Conservation (phyloP, 2,797 vertebrate genomes). For the Otus scops region DNA sequence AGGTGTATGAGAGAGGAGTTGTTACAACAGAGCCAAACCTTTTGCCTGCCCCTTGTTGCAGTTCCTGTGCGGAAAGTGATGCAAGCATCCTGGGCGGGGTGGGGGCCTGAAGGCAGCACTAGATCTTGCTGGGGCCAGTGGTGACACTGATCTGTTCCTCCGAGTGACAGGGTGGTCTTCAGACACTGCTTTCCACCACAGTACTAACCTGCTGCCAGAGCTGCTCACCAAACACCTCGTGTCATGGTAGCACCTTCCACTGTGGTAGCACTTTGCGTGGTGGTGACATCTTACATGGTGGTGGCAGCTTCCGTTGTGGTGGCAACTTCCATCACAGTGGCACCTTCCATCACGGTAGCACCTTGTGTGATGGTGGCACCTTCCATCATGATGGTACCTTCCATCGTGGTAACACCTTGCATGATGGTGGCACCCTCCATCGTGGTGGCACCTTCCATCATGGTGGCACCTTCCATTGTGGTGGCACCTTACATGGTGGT, state of each 20-base stretch:
- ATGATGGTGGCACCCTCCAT: not conserved
- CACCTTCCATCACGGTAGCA: not conserved
- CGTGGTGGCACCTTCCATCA: not conserved
- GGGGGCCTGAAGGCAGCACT: not conserved
- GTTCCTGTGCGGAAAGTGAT: not conserved
- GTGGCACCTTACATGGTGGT: not conserved
- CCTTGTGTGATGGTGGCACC: not conserved
- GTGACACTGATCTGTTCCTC: not conserved
- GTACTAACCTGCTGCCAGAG: not conserved
- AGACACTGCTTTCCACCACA: not conserved
- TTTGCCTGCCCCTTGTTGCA: accelerated
- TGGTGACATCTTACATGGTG: accelerated
- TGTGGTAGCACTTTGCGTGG: accelerated
- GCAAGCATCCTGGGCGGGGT: accelerated
- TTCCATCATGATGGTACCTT: not conserved
- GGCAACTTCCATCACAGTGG: not conserved
- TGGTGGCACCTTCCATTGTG: not conserved
- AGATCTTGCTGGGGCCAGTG: not conserved
- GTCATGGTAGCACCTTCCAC: not conserved
- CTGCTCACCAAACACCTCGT: not conserved
- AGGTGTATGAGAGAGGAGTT: not conserved
- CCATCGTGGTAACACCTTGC: not conserved
- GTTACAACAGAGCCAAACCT: not conserved
- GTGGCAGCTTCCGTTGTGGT: not conserved
- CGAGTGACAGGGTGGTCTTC: accelerated